Percentiles rank a stretch among this genome's conserved stretches.
Evolutionary conservation across 2,888 invertebrate species (phyloP).

Genomic region (Lepetodrilus schrolli): DNA sequence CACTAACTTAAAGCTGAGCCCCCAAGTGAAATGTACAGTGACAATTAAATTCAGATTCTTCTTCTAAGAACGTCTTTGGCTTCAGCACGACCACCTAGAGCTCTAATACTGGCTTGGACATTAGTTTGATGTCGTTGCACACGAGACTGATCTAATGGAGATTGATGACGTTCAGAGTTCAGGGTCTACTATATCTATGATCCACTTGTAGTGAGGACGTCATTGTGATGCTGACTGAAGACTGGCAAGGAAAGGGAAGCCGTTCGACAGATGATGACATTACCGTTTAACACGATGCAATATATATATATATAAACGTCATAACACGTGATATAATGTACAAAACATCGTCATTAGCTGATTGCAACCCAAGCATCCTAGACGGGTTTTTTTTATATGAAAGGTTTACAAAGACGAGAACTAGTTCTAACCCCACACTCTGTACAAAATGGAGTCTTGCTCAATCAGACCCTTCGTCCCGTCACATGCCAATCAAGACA

Average conservation of each 20-base stretch:
- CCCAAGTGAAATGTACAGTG: neutral
- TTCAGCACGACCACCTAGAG: neutral
- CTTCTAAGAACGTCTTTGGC: constrained; percentile 11
- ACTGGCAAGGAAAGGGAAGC: no score
- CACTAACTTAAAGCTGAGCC: constrained; percentile 17
- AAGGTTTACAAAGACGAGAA: neutral
- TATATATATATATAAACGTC: constrained; percentile 11
- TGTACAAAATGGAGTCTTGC: constrained; percentile 1
- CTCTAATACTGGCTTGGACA: constrained; percentile 14
- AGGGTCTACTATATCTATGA: no score
- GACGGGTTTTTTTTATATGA: neutral
- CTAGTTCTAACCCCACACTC: neutral
- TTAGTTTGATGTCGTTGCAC: no score
- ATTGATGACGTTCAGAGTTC: no score
- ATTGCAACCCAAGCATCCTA: neutral
- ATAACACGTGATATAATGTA: constrained; percentile 3
- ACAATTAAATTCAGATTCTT: neutral
- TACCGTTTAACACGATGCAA: neutral
- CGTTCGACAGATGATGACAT: no score
- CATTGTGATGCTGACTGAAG: no score
- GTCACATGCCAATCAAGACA: no score
- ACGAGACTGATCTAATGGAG: no score
- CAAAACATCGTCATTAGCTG: constrained; percentile 8
- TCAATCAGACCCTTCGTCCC: neutral
- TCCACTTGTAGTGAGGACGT: no score